Evolutionary conservation across 53 echinoderm and acorn worm species (phyloP), one percentile per base, ranked within the genome.

Genomic region (Temnopleurus reevesii): DNA sequence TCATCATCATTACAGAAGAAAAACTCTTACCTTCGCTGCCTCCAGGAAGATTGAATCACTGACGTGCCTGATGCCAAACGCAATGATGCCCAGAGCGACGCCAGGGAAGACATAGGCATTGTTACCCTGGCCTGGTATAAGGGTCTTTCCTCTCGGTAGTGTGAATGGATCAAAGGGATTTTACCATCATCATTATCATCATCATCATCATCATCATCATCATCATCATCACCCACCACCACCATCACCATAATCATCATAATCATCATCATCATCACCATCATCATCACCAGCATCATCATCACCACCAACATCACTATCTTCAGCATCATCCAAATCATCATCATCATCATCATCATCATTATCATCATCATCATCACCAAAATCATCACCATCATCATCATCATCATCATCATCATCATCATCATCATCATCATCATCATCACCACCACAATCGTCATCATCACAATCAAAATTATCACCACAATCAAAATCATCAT

Each of bases 51-150:
- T 53, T 45, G 90, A 59, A 66, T 96, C 96, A 54, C 84, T 90
- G 43, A 96, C 89, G 84, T 93, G 94, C 51, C 81, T 88, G 35
- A 96, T 91, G 8, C 93, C 93, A 91, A 94, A 94, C 21, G 91
- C 58, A 63, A 95, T 92, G 45, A 94, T 91, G 28, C 96, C 94
- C 35, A 96, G 91, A 29, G 94, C 96, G 46, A 96, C 96, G 77
- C 96, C 96, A 2, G 96, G 96, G 61, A 96, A 96, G 59, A 96
- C 92, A 53, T 96, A 96, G 19, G 96, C 91, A 76, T 96, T 96
- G 57, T 96, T 96, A 38, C 96, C 96, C 86, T 96, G 96, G 36
- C 96, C 96, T 1, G 96, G 96, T 3, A 71, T n/a, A 9, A 96
- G 91, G 26, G 60, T 79, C 81, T 86, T 84, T 17, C 96, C 96